Base-by-base conservation (phyloP, 2,888 invertebrate species). In the Thymelicus acteon region DNA sequence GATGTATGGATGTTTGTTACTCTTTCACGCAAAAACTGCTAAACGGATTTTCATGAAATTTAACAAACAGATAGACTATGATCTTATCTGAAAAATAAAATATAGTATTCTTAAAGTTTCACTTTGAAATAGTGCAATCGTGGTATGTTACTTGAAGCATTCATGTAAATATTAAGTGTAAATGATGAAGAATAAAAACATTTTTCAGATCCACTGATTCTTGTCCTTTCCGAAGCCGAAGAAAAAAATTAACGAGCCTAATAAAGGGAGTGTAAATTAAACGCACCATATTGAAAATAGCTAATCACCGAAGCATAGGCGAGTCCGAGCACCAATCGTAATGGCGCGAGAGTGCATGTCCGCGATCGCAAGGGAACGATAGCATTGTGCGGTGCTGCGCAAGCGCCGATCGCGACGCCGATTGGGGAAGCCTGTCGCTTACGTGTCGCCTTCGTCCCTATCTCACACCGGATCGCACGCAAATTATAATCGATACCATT, bases 401-500 rank as follows among this genome's bases (percentile, higher is more conserved):
- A 80, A 80, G 88, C 88, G 87, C 86, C 86, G 93, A 92, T 92
- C 84, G 88, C 89, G 86, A 83, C 88, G 88, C 83, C 89, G 92
- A 92, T 92, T 89, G 86, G 87, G 84, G 81, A 81, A 83, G 87
- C 85, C 92, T 92, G 92, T 93, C 93, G 90, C 90, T 92, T 90
- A 91, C 87, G 85, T 89, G 92, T 92, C 92, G 91, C 89, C 87
- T 88, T 81, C 84, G 82, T 84, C 85, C 82, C 80, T 93, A 93
- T 92, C 93, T 85, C 85, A 75, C 76, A 83, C 85, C 85, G 87
- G 86, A 93, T 93, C 93, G 90, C 92, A 93, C 93, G 93, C 93
- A 93, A 93, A 93, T 93, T 93, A 93, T 93, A 92, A 93, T 91
- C 93, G 93, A 93, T 92, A 92, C 93, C 92, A 93, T 92, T 93